Conservation (phyloP, 1,140 invertebrate species). For the Pinna nobilis region DNA sequence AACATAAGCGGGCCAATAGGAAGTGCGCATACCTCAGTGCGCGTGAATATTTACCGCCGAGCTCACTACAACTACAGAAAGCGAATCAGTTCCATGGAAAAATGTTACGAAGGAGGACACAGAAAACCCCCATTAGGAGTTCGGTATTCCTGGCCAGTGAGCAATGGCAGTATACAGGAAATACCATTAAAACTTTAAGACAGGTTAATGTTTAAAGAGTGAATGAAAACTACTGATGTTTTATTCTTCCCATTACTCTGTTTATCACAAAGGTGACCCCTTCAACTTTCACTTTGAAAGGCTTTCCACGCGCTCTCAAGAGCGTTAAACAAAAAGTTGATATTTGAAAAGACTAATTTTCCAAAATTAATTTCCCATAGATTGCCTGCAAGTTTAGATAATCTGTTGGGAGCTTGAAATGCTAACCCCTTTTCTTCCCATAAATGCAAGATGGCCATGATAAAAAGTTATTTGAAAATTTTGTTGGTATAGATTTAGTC, state of each 20-base stretch:
- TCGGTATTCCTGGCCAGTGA: conserved; percentile 61
- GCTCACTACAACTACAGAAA: conserved; percentile 16
- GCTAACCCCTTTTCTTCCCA: no score
- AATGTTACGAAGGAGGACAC: conserved; percentile 50
- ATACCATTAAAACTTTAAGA: conserved; percentile 52
- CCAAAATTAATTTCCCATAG: no score
- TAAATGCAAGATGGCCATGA: no score
- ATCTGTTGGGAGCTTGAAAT: no score
- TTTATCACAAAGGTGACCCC: not conserved
- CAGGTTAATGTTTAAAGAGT: no score
- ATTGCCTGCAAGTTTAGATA: no score
- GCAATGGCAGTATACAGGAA: conserved; percentile 63
- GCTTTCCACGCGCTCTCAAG: no score
- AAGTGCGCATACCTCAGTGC: conserved; percentile 20
- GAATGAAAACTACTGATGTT: conserved; percentile 5
- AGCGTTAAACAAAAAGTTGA: no score
- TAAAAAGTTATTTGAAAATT: no score
- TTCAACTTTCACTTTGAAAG: no score
- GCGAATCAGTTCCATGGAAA: conserved; percentile 13
- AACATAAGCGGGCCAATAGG: conserved; percentile 4
- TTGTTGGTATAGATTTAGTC: no score
- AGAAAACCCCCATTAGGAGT: conserved; percentile 41
- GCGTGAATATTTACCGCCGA: conserved; percentile 46
- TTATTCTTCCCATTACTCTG: not conserved
- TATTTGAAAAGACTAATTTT: no score